Evolutionary conservation across 64 coral and sea anemone species (phyloP), one percentile per base, ranked within the genome.

Genomic region (Dendronephthya gigantea): DNA sequence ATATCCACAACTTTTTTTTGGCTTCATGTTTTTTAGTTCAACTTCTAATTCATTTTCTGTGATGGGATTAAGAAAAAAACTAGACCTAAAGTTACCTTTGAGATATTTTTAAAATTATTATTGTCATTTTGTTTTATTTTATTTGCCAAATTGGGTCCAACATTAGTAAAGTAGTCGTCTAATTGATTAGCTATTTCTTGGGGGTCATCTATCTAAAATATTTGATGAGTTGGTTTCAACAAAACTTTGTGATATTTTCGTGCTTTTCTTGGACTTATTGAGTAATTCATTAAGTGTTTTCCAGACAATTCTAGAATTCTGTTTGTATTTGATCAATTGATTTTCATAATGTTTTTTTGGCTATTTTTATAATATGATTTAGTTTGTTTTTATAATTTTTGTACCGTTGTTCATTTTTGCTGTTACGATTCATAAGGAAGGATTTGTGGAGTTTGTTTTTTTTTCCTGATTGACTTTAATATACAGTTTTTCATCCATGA

Each of bases 21-120:
- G n/a, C n/a, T n/a, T n/a, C n/a, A n/a, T n/a, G n/a, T n/a, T n/a
- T n/a, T n/a, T n/a, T n/a, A n/a, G n/a, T n/a, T 85, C 84, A 35
- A 33, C 35, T 85, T 85, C 84, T 59, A 85, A 15, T 62, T 85
- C 84, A 34, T 85, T 85, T n/a, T 35, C 52, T 10, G 84, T 85
- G 29, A 85, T 49, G 37, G 84, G 25, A 37, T 85, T 49, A 38
- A 55, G 50, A 84, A 84, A 52, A 22, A 66, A 66, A 30, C 58
- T 66, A 15, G 19, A n/a, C 14, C 22, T 66, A 66, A 3, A 66
- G 14, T 15, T 66, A n/a, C 11, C 41, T 45, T 45, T 45, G 11
- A 45, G 41, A 45, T 45, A 45, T 45, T 45, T 45, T 45, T 17
- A 22, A 66, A 30, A n/a, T 66, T n/a, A 30, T 22, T 66, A 66